A percentile compares a stretch with the other conserved stretches of the same genome.
Evolutionary conservation across 2,113 vertebrate species (phyloP).

Genomic region (Crotalus horridus): DNA sequence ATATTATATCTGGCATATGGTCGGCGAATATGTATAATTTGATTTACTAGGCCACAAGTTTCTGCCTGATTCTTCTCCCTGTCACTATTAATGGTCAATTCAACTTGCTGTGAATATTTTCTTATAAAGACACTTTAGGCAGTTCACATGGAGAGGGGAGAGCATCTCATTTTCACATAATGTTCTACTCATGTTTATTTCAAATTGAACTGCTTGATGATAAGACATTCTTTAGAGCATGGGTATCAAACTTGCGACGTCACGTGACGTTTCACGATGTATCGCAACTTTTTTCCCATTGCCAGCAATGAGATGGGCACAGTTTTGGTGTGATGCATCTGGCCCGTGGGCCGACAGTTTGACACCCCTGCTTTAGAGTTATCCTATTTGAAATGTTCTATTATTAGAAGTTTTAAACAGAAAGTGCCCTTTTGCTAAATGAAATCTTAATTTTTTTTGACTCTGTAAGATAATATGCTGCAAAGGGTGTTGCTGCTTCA

Average conservation of each 20-base stretch:
- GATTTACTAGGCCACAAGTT: background rate
- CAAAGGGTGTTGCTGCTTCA: constrained; percentile 33
- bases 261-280: too few relatives aligned
- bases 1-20: background rate
- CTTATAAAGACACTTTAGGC: background rate
- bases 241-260: too few relatives aligned
- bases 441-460: constrained; percentile 27
- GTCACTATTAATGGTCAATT: background rate
- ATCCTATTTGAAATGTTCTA: constrained; percentile 53
- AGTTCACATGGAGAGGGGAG: background rate
- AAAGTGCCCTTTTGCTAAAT: constrained; percentile 30
- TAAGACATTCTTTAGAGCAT: constrained; percentile 38
- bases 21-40: background rate
- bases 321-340: too few relatives aligned
- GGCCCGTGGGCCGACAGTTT: too few relatives aligned
- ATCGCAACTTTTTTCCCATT: too few relatives aligned
- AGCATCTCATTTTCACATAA: background rate
- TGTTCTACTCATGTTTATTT: constrained; percentile 19
- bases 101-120: background rate
- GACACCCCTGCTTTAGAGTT: background rate
- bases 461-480: constrained; percentile 28
- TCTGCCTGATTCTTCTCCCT: background rate
- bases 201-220: constrained; percentile 30
- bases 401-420: constrained; percentile 53
- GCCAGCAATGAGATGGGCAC: too few relatives aligned